Evolutionary conservation across 2,888 invertebrate genomes (phyloP).

Genomic region (Cerastoderma edule): DNA sequence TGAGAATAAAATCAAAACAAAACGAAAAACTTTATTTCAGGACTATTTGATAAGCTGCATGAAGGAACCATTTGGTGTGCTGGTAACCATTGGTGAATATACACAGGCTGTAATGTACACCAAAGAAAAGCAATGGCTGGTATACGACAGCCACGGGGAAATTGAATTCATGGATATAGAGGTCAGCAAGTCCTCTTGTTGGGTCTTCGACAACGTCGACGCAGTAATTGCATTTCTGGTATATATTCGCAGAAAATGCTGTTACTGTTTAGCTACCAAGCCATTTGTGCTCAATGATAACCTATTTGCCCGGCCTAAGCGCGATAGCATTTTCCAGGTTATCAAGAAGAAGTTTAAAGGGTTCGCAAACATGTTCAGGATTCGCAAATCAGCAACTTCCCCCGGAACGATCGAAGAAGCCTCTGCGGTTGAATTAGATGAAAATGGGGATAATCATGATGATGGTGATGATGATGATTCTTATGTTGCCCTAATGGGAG

Average conservation of each 20-base stretch:
- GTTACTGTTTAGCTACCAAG: slow-evolving; percentile 1
- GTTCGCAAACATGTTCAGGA: not conserved
- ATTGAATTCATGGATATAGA: not conserved
- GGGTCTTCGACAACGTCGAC: slow-evolving; percentile 10
- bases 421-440: too few species aligned
- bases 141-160: slow-evolving; percentile 6
- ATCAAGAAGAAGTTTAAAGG: too few species aligned
- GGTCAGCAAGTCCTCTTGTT: not conserved
- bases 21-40: not conserved
- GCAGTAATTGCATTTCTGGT: slow-evolving; percentile 6
- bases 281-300: slow-evolving; percentile 7
- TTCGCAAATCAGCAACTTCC: not conserved
- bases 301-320: not conserved
- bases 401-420: not conserved
- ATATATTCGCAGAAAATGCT: not conserved
- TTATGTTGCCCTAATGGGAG: slow-evolving; percentile 13
- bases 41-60: not conserved
- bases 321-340: slow-evolving; percentile 1
- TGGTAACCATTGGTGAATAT: not conserved
- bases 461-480: slow-evolving; percentile 7
- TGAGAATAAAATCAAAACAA: not conserved
- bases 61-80: not conserved
- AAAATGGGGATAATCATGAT: too few species aligned
- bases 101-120: slow-evolving; percentile 6
- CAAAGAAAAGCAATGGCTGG: not conserved